Evolutionary conservation across 2,888 invertebrate species (phyloP), one percentile per base, ranked within the genome.

Genomic region (Norana najaformis): DNA sequence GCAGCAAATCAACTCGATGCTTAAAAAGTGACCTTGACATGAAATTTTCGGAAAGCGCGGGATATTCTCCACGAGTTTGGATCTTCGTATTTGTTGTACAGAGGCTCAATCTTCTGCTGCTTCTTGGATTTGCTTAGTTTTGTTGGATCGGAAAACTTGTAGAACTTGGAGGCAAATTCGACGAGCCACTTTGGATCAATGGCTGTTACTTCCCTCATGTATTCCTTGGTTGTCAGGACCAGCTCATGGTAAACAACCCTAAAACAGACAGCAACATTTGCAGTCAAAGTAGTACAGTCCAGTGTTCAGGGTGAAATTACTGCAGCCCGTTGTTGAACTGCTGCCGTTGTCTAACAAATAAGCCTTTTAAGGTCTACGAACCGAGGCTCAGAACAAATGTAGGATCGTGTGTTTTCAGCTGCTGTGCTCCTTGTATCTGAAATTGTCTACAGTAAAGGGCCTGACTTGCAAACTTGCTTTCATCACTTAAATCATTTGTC

Each of bases 51-150:
- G 93, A 94, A 94, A 34, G 94, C 95, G 37, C 95, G 93, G 0
- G 99, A 99, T 95, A 99, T 99, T 95, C 99, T 96, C 99, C 99
- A 99, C 0, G 99, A 97, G 95, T 99, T 99, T 0, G 99, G 98
- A 95, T 99, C 99, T 95, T 99, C 99, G 94, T 99, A 99, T 95
- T 99, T 99, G 95, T 99, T 99, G 95, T 98, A 98, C 6, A 99
- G 96, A 0, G 99, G 99, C 94, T 99, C 99, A 92, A 99, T 96
- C 92, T 98, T 96, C 96, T 99, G 99, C 95, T 99, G 98, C 95
- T 99, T 98, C 96, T 99, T 99, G 95, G 99, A 98, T 94, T 98
- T 98, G 95, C 98, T 98, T 69, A 99, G 96, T 95, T 98, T 99
- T 0, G 99, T 99, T 5, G 99, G 98, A 95, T 99, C 99, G 14